These are phyloP conservation scores for Euwallacea fornicatus DNA, from an alignment of 1,140 invertebrate species.

Conservation along the genomic window DNA sequence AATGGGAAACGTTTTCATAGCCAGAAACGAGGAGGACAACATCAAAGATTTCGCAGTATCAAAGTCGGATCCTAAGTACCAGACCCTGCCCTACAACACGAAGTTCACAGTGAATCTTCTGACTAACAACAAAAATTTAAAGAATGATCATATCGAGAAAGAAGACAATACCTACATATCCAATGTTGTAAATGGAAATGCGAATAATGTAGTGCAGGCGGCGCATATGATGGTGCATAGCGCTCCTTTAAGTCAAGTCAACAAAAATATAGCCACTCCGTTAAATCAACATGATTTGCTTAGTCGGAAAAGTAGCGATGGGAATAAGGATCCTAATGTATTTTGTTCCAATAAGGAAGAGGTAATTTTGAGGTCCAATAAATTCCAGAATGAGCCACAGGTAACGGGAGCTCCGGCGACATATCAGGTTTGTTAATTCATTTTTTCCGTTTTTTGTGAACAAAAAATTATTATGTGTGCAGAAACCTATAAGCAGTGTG, in stretches of 20 bases:
- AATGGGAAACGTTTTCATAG: conserved; percentile 37
- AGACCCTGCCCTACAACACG: conserved; percentile 87
- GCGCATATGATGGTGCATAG: conserved; percentile 66
- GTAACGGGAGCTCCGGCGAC: too few species aligned
- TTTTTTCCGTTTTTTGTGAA: neutral
- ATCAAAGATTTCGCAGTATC: conserved; percentile 60
- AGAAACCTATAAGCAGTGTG: conserved; percentile 80
- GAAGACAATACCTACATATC: conserved; percentile 50
- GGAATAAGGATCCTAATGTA: conserved; percentile 30
- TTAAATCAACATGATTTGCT: conserved; percentile 58
- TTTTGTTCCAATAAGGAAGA: conserved; percentile 22
- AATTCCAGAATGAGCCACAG: conserved; percentile 29
- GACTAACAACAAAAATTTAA: conserved; percentile 51
- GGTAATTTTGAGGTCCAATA: conserved; percentile 13
- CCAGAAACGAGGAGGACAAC: conserved; percentile 45
- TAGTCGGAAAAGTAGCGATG: conserved; percentile 42
- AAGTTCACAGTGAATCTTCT: conserved; percentile 71
- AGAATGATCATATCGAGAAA: conserved; percentile 45
- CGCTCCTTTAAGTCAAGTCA: conserved; percentile 63
- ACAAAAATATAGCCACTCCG: conserved; percentile 65
- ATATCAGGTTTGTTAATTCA: neutral
- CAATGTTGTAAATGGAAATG: conserved; percentile 41
- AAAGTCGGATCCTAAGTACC: conserved; percentile 91
- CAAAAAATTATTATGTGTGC: conserved; percentile 37
- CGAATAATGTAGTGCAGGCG: conserved; percentile 41